These are phyloP conservation scores for Eupeodes luniger DNA, from an alignment of 2,888 invertebrate species.

Conservation along the genomic window DNA sequence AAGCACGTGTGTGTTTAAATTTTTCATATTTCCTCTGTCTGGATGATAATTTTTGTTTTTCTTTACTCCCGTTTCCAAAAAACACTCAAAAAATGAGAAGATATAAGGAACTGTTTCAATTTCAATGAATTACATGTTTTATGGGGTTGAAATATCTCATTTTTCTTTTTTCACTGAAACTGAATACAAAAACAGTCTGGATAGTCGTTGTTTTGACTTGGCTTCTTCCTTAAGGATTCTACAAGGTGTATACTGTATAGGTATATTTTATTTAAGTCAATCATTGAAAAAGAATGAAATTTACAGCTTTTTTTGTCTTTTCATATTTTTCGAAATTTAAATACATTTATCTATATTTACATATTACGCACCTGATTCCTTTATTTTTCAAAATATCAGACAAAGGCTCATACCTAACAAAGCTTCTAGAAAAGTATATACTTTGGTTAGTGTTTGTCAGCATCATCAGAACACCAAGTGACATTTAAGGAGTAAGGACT, in stretches of 20 bases:
- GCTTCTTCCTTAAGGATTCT: background rate
- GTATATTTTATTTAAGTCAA: background rate
- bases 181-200: background rate
- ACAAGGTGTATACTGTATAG: too few relatives aligned
- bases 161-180: background rate
- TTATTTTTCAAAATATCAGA: too few relatives aligned
- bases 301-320: background rate
- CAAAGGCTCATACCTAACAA: too few relatives aligned
- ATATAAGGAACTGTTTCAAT: background rate
- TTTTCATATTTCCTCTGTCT: background rate
- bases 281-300: slow-evolving; percentile 3
- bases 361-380: background rate
- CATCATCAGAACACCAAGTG: too few relatives aligned
- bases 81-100: background rate
- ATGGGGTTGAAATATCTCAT: slow-evolving; percentile 29
- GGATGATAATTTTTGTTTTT: background rate
- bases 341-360: background rate
- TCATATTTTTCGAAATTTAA: background rate
- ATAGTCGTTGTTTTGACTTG: background rate
- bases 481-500: too few relatives aligned
- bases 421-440: too few relatives aligned
- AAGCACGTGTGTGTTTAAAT: background rate
- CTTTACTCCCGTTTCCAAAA: background rate
- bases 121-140: slow-evolving; percentile 9
- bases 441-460: too few relatives aligned